A percentile compares a stretch with the other conserved stretches of the same genome.
These are phyloP conservation scores for Lepidiolamprologus cunningtoni DNA, from an alignment of 2,113 vertebrate species.

Conservation along the genomic window DNA sequence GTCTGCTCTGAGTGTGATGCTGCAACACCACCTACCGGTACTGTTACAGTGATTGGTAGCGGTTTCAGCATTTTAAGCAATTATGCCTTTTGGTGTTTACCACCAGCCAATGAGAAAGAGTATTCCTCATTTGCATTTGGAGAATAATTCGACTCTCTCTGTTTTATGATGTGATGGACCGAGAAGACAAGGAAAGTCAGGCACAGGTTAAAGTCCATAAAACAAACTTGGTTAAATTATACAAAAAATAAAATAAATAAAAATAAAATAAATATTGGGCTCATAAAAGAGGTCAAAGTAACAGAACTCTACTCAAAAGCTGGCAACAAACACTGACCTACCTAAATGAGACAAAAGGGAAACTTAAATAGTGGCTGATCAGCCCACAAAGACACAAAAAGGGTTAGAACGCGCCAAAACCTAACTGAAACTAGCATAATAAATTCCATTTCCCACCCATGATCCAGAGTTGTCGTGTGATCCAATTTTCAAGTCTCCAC, in stretches of 20 bases:
- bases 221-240: neutral
- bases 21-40: conserved; percentile 44
- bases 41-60: neutral
- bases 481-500: neutral
- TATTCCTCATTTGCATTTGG: neutral
- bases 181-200: neutral
- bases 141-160: neutral
- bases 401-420: neutral
- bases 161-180: neutral
- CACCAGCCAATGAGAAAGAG: neutral
- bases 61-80: neutral
- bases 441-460: neutral
- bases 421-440: neutral
- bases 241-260: neutral
- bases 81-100: neutral
- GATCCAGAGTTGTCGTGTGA: neutral
- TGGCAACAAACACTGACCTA: neutral
- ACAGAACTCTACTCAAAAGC: neutral
- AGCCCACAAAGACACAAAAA: neutral
- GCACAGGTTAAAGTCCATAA: neutral
- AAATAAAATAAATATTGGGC: neutral
- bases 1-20: neutral
- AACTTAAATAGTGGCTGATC: neutral
- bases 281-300: neutral
- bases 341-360: neutral